Conservation (phyloP, 2,113 vertebrate species). For the Theristicus caerulescens region DNA sequence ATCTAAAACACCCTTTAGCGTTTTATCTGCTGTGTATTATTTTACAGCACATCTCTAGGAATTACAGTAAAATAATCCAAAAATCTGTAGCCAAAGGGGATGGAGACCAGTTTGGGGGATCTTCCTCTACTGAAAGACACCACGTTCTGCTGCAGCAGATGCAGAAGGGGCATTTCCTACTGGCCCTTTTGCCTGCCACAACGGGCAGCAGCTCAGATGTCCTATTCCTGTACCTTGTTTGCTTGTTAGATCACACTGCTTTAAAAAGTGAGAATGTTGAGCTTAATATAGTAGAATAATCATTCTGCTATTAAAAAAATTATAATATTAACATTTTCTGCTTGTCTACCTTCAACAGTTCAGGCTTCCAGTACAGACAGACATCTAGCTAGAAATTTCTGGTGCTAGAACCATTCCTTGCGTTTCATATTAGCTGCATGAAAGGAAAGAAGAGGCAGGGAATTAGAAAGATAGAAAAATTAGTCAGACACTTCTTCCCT, state of each 20-base stretch:
- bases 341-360: not conserved
- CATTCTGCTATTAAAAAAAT: not conserved
- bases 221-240: not conserved
- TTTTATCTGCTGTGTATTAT: not conserved
- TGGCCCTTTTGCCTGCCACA: not conserved
- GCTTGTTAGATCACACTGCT: not conserved
- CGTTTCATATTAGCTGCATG: not conserved
- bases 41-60: not conserved
- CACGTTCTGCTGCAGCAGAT: not conserved
- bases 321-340: not conserved
- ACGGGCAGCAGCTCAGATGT: not conserved
- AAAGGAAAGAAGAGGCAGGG: not conserved
- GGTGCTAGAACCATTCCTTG: not conserved
- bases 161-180: not conserved
- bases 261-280: not conserved
- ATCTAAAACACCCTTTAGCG: not conserved
- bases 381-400: not conserved
- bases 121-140: not conserved
- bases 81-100: not conserved
- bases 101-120: not conserved
- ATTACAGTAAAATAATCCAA: not conserved
- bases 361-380: not conserved
- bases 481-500: not conserved
- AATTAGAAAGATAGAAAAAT: not conserved
- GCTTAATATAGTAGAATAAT: not conserved